A percentile compares a stretch with the other conserved stretches of the same genome.
Conservation (phyloP, 2,888 invertebrate species). For the Acleris literana region DNA sequence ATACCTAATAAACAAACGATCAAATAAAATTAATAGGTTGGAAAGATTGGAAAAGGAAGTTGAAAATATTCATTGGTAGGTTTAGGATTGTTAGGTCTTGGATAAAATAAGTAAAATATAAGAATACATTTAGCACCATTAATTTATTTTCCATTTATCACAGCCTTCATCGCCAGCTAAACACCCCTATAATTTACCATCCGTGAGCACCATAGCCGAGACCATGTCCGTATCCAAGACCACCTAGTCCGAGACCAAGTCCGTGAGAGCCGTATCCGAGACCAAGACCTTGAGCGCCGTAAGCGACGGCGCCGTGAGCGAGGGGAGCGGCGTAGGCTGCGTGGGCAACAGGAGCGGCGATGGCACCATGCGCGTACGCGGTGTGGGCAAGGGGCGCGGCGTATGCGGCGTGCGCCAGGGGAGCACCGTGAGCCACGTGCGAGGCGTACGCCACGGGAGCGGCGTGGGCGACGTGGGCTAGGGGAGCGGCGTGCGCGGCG, state of each 20-base stretch:
- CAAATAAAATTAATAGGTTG: too few species aligned
- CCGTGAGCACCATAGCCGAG: constrained; percentile 15
- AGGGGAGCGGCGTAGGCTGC: too few species aligned
- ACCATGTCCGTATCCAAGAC: constrained; percentile 23
- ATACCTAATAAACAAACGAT: too few species aligned
- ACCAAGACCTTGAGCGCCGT: constrained; percentile 23
- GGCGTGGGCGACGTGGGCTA: constrained; percentile 38
- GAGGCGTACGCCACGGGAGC: constrained; percentile 41
- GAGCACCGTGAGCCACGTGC: constrained; percentile 37
- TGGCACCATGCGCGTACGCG: constrained; percentile 15
- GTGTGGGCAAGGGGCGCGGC: constrained; percentile 43
- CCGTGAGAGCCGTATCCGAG: constrained; percentile 7
- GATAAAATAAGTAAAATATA: background rate
- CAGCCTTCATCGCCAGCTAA: constrained; percentile 9
- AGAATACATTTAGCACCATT: background rate
- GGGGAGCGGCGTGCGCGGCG: constrained; percentile 45
- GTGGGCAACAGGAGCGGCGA: constrained; percentile 34
- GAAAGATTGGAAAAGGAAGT: too few species aligned
- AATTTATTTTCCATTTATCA: constrained; percentile 20
- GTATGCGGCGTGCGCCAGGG: constrained; percentile 43
- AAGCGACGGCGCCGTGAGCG: constrained; percentile 14
- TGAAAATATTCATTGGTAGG: too few species aligned
- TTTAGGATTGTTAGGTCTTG: too few species aligned
- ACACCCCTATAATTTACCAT: constrained; percentile 17
- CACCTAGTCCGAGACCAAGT: constrained; percentile 19